Percentiles rank a stretch among this genome's conserved stretches.
phyloP scores from a whole-genome alignment of 2,888 invertebrate species.

The Amphipyra tragopoginis region DNA sequence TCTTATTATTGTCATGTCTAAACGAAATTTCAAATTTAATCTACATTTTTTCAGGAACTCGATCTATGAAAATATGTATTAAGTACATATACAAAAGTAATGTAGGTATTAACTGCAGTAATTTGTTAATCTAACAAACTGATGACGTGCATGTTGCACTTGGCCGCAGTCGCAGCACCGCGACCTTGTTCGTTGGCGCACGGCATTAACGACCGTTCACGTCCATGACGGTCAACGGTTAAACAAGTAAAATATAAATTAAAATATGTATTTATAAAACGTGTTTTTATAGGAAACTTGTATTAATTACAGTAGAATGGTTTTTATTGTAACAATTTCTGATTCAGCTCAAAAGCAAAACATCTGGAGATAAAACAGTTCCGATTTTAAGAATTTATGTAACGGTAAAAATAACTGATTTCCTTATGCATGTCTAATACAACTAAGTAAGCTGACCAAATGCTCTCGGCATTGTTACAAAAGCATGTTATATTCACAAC shows the following conservation, averaged over 20 bases:
- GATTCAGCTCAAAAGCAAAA: slow-evolving; percentile 23
- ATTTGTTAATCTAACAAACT: too few relatives aligned
- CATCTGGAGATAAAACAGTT: slow-evolving; percentile 27
- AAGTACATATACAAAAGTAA: background rate
- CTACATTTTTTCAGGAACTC: too few relatives aligned
- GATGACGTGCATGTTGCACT: background rate
- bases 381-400: slow-evolving; percentile 12
- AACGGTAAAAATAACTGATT: slow-evolving; percentile 10
- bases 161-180: background rate
- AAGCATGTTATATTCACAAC: too few relatives aligned
- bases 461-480: background rate
- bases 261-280: slow-evolving; percentile 68
- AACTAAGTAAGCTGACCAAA: background rate
- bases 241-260: slow-evolving; percentile 71
- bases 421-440: background rate
- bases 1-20: slow-evolving; percentile 26
- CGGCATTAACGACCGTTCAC: background rate
- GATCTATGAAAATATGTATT: background rate
- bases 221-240: slow-evolving; percentile 21
- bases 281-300: slow-evolving; percentile 60
- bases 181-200: background rate
- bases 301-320: slow-evolving; percentile 31
- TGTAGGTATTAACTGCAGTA: background rate
- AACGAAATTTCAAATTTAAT: background rate
- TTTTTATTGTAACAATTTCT: slow-evolving; percentile 36